A percentile compares a stretch with the other conserved stretches of the same genome.
These are phyloP conservation scores for Hydrolagus affinis DNA, from an alignment of 2,113 vertebrate species.

Conservation along the genomic window DNA sequence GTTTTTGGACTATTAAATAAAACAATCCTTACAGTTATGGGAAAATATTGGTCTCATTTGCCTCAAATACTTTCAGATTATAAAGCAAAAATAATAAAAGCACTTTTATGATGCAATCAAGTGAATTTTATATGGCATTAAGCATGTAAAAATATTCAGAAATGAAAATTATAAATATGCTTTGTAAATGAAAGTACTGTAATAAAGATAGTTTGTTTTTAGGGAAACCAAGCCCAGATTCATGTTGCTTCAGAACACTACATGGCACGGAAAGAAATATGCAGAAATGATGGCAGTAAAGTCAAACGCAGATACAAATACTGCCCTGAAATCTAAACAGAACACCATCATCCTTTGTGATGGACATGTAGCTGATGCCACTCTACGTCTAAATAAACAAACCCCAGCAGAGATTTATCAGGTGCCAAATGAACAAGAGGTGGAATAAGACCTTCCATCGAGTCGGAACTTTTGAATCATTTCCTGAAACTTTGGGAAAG, in stretches of 20 bases:
- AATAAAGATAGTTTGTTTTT: not conserved
- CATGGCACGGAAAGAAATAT: not conserved
- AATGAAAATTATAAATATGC: not conserved
- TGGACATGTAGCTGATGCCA: not conserved
- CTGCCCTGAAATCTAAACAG: conserved; percentile 8
- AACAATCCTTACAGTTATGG: no score
- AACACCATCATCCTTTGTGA: not conserved
- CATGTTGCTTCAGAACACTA: not conserved
- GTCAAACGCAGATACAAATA: not conserved
- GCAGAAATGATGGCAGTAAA: not conserved
- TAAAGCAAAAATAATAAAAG: no score
- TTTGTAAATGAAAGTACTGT: no score
- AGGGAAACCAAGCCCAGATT: not conserved
- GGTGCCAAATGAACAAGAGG: not conserved
- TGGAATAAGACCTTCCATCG: not conserved
- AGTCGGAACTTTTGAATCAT: not conserved
- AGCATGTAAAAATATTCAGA: not conserved
- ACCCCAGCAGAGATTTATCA: conserved; percentile 20
- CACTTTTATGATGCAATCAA: not conserved
- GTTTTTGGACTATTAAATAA: no score
- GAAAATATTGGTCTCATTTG: no score
- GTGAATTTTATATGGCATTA: not conserved
- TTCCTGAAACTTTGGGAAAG: not conserved
- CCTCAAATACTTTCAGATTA: no score
- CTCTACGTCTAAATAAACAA: not conserved